A percentile compares a stretch with the other conserved stretches of the same genome.
Evolutionary conservation across 1,140 invertebrate genomes (phyloP).

Genomic region (Hylaeus anthracinus): DNA sequence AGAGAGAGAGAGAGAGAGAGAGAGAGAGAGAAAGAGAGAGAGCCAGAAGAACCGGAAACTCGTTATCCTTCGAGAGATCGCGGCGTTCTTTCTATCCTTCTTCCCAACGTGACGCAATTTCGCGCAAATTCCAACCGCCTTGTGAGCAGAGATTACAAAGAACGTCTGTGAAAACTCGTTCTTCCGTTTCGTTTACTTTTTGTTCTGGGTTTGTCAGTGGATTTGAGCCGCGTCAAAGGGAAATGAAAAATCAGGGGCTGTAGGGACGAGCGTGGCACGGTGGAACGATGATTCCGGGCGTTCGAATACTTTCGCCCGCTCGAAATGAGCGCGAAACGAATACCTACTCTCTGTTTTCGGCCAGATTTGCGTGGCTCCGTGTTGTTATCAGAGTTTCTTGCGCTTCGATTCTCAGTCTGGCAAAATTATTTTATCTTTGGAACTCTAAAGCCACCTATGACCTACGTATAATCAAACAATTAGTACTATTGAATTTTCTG

Average conservation of each 20-base stretch:
- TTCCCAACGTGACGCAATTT: neutral
- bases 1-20: too few relatives aligned
- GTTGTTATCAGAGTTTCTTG: too few relatives aligned
- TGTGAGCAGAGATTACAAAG: conserved; percentile 1
- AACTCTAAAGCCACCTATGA: too few relatives aligned
- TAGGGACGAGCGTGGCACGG: neutral
- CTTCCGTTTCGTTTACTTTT: neutral
- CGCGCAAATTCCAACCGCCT: neutral
- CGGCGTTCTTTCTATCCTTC: neutral
- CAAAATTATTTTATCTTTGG: too few relatives aligned
- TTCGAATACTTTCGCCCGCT: neutral
- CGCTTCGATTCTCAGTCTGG: neutral
- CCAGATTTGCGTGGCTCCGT: neutral
- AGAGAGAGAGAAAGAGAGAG: neutral
- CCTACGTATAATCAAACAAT: too few relatives aligned
- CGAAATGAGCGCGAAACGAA: neutral
- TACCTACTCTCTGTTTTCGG: neutral
- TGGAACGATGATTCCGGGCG: neutral
- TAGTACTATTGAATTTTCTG: too few relatives aligned
- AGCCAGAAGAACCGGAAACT: neutral
- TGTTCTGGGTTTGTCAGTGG: neutral
- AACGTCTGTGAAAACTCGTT: neutral
- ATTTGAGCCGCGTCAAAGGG: neutral
- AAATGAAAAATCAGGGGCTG: neutral
- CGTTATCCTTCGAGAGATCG: conserved; percentile 10